These are phyloP conservation scores for Prolemur simus DNA, from an alignment of 2,113 vertebrate species.

Conservation along the genomic window DNA sequence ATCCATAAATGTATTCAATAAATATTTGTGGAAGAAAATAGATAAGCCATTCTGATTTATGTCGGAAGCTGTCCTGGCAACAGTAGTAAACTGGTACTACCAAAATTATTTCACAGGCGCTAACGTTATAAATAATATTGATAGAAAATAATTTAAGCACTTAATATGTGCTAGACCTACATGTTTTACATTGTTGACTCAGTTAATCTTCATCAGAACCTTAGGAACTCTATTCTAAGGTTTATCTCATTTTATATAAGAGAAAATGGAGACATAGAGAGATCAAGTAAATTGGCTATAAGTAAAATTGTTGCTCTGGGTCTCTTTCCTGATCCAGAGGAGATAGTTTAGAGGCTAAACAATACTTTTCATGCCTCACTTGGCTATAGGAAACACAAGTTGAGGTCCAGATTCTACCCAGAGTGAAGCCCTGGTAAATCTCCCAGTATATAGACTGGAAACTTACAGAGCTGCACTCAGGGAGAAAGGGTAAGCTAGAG, in stretches of 20 bases:
- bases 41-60: neutral
- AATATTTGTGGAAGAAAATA: constrained; percentile 28
- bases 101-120: neutral
- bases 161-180: neutral
- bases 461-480: neutral
- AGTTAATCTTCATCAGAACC: neutral
- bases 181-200: neutral
- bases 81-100: neutral
- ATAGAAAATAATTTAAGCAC: neutral
- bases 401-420: neutral
- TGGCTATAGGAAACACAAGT: neutral
- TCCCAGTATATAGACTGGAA: neutral
- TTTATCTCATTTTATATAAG: neutral
- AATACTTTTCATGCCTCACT: neutral
- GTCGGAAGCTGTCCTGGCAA: neutral
- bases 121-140: neutral
- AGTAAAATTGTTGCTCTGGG: neutral
- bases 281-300: neutral
- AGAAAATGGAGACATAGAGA: neutral
- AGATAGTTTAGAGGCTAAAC: neutral
- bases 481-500: neutral
- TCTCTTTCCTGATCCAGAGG: neutral
- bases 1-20: neutral
- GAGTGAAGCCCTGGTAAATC: neutral
- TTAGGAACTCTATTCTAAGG: neutral